Percentiles rank a stretch among this genome's conserved stretches.
phyloP scores from a whole-genome alignment of 1,140 invertebrate species.

The Chionoecetes opilio region DNA sequence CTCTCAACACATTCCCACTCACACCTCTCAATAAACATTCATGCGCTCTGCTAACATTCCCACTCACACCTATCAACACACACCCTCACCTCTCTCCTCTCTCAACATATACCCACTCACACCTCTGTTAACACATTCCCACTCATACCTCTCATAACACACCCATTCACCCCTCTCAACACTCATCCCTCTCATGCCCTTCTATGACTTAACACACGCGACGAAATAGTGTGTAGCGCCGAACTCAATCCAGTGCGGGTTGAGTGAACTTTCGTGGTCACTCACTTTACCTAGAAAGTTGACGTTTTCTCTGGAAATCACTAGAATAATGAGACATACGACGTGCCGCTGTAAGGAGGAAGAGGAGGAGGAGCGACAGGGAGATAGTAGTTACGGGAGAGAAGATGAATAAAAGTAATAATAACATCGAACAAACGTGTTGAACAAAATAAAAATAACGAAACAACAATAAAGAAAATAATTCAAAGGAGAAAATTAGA shows the following conservation, averaged over 20 bases:
- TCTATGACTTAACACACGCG: too few relatives aligned
- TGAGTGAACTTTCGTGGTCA: background rate
- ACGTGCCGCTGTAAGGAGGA: background rate
- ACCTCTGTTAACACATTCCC: too few relatives aligned
- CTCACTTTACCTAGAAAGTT: background rate
- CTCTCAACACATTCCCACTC: too few relatives aligned
- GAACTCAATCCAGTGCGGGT: background rate
- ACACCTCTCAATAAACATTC: background rate
- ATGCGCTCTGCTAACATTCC: too few relatives aligned
- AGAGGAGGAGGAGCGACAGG: background rate
- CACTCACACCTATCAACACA: background rate
- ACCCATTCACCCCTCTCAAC: background rate
- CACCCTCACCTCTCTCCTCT: too few relatives aligned
- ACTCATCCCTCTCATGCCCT: too few relatives aligned
- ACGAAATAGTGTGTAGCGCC: background rate
- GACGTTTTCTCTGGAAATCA: background rate
- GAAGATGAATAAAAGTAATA: too few relatives aligned
- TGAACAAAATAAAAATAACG: too few relatives aligned
- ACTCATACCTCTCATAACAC: background rate
- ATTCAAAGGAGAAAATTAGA: background rate
- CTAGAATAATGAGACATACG: background rate
- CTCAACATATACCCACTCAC: too few relatives aligned
- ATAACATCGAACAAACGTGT: too few relatives aligned
- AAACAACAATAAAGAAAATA: too few relatives aligned
- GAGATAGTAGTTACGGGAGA: too few relatives aligned